Conservation (phyloP, 2,888 invertebrate genomes). For the Geotrupes spiniger region DNA sequence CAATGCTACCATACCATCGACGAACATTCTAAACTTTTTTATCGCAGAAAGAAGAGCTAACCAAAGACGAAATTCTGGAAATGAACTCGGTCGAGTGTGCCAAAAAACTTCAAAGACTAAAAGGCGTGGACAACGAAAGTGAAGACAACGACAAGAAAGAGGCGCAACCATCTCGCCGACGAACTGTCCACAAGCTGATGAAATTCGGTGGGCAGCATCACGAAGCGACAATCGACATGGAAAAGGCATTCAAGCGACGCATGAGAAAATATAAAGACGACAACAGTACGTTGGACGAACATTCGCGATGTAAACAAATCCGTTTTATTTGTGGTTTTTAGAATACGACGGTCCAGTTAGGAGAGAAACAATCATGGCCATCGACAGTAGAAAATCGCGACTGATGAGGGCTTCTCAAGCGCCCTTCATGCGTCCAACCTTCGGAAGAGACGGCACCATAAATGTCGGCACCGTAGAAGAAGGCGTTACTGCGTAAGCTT, state of each 20-base stretch:
- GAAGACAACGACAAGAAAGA: constrained; percentile 76
- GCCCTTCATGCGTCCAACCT: no score
- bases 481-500: no score
- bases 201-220: constrained; percentile 20
- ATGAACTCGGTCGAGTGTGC: constrained; percentile 90
- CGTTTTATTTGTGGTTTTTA: constrained; percentile 2
- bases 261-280: constrained; percentile 24
- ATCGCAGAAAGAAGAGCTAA: constrained; percentile 63
- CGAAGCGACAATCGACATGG: constrained; percentile 35
- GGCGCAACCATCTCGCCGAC: constrained; percentile 64
- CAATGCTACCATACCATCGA: no score
- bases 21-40: no score
- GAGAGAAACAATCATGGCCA: constrained; percentile 27
- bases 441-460: no score
- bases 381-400: constrained; percentile 13
- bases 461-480: no score
- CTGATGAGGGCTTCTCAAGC: constrained; percentile 1
- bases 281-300: constrained; percentile 7
- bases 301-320: background rate
- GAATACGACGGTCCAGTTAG: constrained; percentile 27
- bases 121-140: constrained; percentile 73
- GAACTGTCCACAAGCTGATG: constrained; percentile 75
- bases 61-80: constrained; percentile 78
- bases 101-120: constrained; percentile 76
- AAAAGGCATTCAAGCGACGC: constrained; percentile 36